Evolutionary conservation across 1,140 invertebrate species (phyloP).

Genomic region (Drosophila sucinea): DNA sequence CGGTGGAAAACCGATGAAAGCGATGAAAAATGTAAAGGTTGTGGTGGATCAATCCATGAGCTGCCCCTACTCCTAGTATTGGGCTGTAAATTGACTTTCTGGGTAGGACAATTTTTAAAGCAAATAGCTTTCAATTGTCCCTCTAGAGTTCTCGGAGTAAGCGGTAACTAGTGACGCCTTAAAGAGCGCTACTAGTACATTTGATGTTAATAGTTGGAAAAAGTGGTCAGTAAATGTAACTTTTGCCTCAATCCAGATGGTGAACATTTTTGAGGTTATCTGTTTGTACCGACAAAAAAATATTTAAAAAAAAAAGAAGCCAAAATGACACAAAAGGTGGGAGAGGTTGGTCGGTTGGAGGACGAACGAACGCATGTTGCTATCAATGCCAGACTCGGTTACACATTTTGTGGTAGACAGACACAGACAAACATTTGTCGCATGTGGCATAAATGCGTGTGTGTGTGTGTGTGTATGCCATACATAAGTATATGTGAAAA

Average conservation of each 20-base stretch:
- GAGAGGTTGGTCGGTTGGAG: too few relatives aligned
- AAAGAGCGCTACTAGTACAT: not conserved
- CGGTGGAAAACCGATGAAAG: not conserved
- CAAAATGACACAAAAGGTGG: not conserved
- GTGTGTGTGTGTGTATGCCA: conserved; percentile 2
- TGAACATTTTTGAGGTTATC: conserved; percentile 5
- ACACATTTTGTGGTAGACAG: conserved; percentile 35
- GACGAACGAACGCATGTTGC: conserved; percentile 32
- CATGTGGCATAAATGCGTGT: conserved; percentile 48
- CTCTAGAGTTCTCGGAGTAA: not conserved
- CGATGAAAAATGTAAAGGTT: conserved; percentile 9
- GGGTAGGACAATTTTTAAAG: not conserved
- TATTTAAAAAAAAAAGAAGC: not conserved
- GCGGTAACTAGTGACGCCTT: not conserved
- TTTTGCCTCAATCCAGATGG: conserved; percentile 15
- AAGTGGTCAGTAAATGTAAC: conserved; percentile 12
- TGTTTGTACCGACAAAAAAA: not conserved
- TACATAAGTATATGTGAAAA: conserved; percentile 19
- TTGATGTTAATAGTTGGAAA: conserved; percentile 8
- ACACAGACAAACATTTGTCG: conserved; percentile 30
- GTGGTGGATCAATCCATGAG: not conserved
- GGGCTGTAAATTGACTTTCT: not conserved
- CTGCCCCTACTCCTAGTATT: not conserved
- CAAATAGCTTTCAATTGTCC: not conserved
- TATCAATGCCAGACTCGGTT: conserved; percentile 43